A percentile compares a stretch with the other conserved stretches of the same genome.
Evolutionary conservation across 2,797 vertebrate species (phyloP).

Genomic region (Euphonia xanthogaster): DNA sequence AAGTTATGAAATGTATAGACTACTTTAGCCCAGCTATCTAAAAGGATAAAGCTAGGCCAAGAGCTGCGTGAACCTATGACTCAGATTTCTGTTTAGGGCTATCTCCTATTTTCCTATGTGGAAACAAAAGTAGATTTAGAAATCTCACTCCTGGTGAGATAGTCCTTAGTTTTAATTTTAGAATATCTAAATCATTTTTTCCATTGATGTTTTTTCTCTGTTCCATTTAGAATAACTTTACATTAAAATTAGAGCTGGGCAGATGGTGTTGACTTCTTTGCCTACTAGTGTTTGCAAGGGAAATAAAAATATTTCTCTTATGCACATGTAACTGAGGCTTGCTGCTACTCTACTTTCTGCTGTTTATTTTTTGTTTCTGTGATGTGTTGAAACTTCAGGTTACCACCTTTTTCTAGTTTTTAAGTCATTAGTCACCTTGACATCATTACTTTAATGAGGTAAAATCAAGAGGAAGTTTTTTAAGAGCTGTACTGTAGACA

Average conservation of each 20-base stretch:
- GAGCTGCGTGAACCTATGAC: background rate
- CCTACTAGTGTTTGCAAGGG: slow-evolving; percentile 15
- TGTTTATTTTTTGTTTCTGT: background rate
- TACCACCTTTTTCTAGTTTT: background rate
- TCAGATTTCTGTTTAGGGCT: background rate
- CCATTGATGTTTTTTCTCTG: background rate
- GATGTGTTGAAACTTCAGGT: background rate
- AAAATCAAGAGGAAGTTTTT: background rate
- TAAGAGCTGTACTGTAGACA: background rate
- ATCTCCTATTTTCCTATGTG: background rate
- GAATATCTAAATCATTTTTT: background rate
- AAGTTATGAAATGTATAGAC: background rate
- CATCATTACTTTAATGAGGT: background rate
- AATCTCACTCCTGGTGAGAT: background rate
- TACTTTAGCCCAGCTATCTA: background rate
- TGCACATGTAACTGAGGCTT: background rate
- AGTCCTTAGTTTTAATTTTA: background rate
- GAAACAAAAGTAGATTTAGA: background rate
- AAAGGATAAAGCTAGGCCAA: background rate
- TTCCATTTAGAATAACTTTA: slow-evolving; percentile 33
- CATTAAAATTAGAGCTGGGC: slow-evolving; percentile 28
- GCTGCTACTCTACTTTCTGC: background rate
- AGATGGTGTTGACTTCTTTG: slow-evolving; percentile 42
- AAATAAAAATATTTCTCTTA: slow-evolving; percentile 56
- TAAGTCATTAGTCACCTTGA: background rate